Base-by-base conservation (phyloP, 1,140 invertebrate genomes). In the Calosoma granatense region DNA sequence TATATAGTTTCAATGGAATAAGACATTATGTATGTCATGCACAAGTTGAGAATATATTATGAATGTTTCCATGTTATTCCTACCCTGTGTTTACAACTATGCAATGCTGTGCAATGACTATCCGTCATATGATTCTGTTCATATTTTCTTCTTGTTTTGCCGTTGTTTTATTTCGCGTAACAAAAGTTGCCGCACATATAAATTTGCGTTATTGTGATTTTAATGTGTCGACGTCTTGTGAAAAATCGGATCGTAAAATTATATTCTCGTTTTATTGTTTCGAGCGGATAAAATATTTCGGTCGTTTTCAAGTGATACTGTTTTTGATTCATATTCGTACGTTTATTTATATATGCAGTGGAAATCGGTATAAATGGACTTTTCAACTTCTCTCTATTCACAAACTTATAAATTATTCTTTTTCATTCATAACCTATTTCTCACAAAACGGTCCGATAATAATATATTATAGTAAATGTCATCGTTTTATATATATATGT, bases 121-220 rank as follows among this genome's bases (percentile, higher is more conserved):
- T 36, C 6, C 26, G 6, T 36, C 6, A 36, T 36, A 36, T 36
- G 6, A 36, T n/a, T 36, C 26, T n/a, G 26, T 36, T 6, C n/a
- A 36, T 36, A 36, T 36, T 17, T 47, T 47, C 15, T 47, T 47
- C 41, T 17, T 17, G 17, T 11, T 47, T 47, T 47, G 4, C 17
- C 3, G 9, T 9, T 47, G 17, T 47, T 47, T 47, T 47, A 47
- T 47, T 47, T 47, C 17, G 6, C 41, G 15, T 47, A 17, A 17
- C 41, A 17, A 47, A 47, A 4, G 15, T 17, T 17, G 9, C 41
- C n/a, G n/a, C 41, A 47, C 41, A 47, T 47, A 47, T 47, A 47
- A 47, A 47, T 47, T 47, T 47, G 41, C 41, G 15, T 47, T 47
- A 47, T 47, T 47, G 41, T 47, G 41, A 47, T 47, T 47, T 47